Evolutionary conservation across 2,797 vertebrate species (phyloP).

Genomic region (Steatocranus sp.): DNA sequence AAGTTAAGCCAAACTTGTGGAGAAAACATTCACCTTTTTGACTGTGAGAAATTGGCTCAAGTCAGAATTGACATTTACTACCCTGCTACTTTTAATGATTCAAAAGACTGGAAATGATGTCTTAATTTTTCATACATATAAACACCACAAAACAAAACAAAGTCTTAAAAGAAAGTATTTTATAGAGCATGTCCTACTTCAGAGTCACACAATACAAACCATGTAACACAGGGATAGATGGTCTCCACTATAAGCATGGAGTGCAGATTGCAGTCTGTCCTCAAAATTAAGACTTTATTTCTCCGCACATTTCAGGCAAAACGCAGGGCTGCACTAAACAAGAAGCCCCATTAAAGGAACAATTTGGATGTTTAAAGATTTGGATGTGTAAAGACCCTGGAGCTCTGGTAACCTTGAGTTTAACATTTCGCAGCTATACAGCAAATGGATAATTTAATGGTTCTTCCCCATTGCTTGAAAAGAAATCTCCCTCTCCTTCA

Average conservation of each 20-base stretch:
- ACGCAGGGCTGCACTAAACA: neutral
- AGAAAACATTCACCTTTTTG: neutral
- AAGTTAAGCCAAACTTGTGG: neutral
- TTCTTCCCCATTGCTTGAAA: neutral
- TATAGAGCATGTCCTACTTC: neutral
- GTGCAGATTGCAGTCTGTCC: neutral
- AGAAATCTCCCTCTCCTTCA: neutral
- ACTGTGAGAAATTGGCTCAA: neutral
- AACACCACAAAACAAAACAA: neutral
- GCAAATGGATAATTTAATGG: slow-evolving; percentile 18
- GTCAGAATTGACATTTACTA: neutral
- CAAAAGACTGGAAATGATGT: neutral
- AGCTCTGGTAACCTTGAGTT: slow-evolving; percentile 5
- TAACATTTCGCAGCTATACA: slow-evolving; percentile 13
- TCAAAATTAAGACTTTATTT: slow-evolving; percentile 6
- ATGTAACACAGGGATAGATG: neutral
- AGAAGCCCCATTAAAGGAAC: slow-evolving; percentile 1
- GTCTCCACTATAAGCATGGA: neutral
- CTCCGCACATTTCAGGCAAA: neutral
- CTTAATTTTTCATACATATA: neutral
- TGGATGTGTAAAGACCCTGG: neutral
- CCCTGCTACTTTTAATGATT: neutral
- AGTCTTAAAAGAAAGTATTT: neutral
- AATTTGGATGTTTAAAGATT: neutral
- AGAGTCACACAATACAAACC: neutral